Conservation (phyloP, 64 coral and sea anemone genomes). For the Montipora foliosa region DNA sequence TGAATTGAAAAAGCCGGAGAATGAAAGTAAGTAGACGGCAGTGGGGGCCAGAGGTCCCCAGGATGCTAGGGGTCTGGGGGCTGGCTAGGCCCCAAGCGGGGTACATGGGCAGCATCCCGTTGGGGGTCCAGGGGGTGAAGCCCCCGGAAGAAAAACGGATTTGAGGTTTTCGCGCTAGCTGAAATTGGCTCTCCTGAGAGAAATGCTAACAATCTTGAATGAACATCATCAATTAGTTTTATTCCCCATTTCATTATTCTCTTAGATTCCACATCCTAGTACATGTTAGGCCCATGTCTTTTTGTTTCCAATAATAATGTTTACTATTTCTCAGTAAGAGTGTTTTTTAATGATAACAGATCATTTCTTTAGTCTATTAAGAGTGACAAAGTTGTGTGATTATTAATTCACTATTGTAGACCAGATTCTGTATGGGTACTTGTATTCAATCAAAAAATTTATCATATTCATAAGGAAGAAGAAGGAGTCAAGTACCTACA, state of each 20-base stretch:
- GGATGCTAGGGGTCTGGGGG: neutral
- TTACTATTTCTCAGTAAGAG: neutral
- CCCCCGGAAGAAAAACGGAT: neutral
- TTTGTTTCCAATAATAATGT: neutral
- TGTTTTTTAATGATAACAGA: neutral
- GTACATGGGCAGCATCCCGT: neutral
- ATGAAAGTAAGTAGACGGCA: neutral
- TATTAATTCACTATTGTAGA: neutral
- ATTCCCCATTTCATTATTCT: too few relatives aligned
- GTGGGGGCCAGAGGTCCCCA: neutral
- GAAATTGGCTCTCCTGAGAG: neutral
- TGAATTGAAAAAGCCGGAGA: slow-evolving; percentile 17
- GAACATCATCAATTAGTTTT: too few relatives aligned
- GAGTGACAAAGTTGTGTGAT: too few relatives aligned
- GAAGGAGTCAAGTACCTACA: too few relatives aligned
- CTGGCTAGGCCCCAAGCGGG: neutral
- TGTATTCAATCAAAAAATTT: too few relatives aligned
- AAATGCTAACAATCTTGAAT: neutral
- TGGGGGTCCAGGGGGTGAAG: slow-evolving; percentile 13
- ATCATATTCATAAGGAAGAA: too few relatives aligned
- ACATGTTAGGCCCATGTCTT: neutral
- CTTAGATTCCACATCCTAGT: too few relatives aligned
- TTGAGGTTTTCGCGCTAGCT: neutral
- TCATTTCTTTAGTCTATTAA: too few relatives aligned
- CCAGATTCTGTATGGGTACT: neutral